phyloP scores from a whole-genome alignment of 1,140 invertebrate species.

The Argopecten irradians region DNA sequence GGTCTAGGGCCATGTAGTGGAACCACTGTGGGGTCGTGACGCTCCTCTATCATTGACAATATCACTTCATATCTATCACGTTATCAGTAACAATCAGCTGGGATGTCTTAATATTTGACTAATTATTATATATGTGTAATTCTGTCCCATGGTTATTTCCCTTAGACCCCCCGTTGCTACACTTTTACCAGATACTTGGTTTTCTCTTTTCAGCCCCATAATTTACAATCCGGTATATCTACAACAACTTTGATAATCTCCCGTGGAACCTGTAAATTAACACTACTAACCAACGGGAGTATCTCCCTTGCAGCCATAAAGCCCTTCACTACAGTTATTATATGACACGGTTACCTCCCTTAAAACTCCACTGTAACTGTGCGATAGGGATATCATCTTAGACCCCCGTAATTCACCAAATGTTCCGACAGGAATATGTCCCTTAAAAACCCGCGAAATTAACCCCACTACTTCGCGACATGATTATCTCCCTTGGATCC shows the following conservation, averaged over 20 bases:
- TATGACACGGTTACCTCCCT: background rate
- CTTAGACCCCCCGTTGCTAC: background rate
- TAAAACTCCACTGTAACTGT: background rate
- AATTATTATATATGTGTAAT: background rate
- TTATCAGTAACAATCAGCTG: too few species aligned
- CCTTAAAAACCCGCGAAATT: background rate
- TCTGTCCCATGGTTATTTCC: background rate
- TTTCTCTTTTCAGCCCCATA: background rate
- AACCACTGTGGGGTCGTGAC: background rate
- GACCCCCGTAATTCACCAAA: background rate
- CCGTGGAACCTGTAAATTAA: background rate
- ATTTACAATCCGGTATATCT: background rate
- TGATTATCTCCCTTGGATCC: background rate
- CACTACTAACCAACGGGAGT: too few species aligned
- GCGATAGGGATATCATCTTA: background rate
- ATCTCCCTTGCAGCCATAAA: too few species aligned
- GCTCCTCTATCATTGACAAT: too few species aligned
- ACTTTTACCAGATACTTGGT: background rate
- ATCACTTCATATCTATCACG: too few species aligned
- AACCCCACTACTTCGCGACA: background rate
- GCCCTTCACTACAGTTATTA: background rate
- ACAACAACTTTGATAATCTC: background rate
- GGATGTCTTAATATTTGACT: too few species aligned
- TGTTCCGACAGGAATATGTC: background rate
- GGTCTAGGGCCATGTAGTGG: background rate